A percentile compares a stretch with the other conserved stretches of the same genome.
Evolutionary conservation across 2,113 vertebrate genomes (phyloP).

Genomic region (Oncorhynchus nerka): DNA sequence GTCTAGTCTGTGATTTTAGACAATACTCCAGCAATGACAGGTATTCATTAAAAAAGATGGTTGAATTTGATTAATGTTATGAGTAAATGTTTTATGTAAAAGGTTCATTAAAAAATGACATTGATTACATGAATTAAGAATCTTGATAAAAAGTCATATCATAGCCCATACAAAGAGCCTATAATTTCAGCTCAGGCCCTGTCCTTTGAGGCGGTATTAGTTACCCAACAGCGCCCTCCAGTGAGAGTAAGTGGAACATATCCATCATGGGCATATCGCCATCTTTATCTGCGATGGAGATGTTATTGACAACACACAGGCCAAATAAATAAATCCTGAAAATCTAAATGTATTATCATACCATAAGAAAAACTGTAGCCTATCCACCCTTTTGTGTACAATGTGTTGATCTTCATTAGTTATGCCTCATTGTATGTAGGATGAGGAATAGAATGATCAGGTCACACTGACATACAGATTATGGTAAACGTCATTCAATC

Average conservation of each 20-base stretch:
- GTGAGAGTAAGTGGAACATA: slow-evolving; percentile 26
- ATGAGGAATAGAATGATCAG: not conserved
- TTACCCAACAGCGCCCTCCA: slow-evolving; percentile 66
- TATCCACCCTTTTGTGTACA: not conserved
- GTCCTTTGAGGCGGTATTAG: slow-evolving; percentile 36
- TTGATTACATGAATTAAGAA: not conserved
- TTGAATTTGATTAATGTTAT: not conserved
- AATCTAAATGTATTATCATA: too few relatives aligned
- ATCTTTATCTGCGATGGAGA: not conserved
- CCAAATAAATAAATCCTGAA: too few relatives aligned
- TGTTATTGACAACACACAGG: too few relatives aligned
- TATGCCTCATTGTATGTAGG: not conserved
- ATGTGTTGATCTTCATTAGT: not conserved
- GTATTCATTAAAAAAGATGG: not conserved
- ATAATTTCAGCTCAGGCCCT: not conserved
- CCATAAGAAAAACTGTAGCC: too few relatives aligned
- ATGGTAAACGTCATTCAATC: not conserved
- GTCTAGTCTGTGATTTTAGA: not conserved
- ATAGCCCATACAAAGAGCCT: not conserved
- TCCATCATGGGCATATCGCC: not conserved
- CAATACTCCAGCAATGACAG: not conserved
- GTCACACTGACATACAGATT: not conserved
- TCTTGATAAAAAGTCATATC: not conserved
- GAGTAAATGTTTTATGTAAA: not conserved
- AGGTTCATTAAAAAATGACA: not conserved